phyloP scores from a whole-genome alignment of 2,113 vertebrate species.

The Chaetura pelagica region DNA sequence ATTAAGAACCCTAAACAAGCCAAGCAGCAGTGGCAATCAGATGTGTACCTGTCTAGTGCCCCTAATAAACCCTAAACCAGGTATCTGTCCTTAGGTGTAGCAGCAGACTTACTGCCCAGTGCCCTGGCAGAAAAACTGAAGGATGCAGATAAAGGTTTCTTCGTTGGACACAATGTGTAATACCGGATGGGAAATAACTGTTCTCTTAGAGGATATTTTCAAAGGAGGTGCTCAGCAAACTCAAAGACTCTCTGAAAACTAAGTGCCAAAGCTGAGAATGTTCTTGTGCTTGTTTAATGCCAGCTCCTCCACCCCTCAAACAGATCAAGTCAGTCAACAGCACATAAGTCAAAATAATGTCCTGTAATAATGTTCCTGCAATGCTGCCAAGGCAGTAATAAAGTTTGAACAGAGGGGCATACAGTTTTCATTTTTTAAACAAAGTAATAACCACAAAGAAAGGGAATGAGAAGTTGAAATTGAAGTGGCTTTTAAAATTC shows the following conservation, averaged over 20 bases:
- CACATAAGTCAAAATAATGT: background rate
- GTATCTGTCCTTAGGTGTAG: background rate
- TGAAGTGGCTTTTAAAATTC: background rate
- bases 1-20: background rate
- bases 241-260: background rate
- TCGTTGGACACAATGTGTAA: background rate
- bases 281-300: background rate
- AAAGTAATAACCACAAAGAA: slow-evolving; percentile 17
- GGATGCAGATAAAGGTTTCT: background rate
- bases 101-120: background rate
- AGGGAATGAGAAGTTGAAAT: background rate
- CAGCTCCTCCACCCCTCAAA: background rate
- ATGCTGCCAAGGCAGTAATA: background rate
- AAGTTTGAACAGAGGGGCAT: background rate
- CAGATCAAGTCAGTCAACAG: background rate
- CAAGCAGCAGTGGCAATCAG: background rate
- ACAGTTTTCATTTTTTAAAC: slow-evolving; percentile 24
- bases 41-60: background rate
- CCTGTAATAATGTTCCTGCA: background rate
- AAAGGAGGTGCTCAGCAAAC: background rate
- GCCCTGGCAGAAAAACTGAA: background rate
- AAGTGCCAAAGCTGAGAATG: background rate
- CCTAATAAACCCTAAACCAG: background rate
- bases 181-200: background rate
- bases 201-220: background rate